Conservation (phyloP, 2,888 invertebrate genomes). For the Zeuzera pyrina region DNA sequence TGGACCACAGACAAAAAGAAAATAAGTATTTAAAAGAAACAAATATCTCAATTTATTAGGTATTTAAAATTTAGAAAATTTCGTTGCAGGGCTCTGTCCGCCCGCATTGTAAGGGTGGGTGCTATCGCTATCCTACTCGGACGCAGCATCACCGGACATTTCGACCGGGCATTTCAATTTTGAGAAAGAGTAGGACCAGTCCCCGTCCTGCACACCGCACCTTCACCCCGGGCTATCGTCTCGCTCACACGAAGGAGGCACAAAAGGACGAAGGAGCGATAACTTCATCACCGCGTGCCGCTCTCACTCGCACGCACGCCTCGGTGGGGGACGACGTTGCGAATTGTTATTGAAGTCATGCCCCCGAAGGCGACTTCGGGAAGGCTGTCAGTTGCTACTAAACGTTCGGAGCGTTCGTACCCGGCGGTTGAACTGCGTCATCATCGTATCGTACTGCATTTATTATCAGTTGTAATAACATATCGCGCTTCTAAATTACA, state of each 20-base stretch:
- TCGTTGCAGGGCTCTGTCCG: constrained; percentile 62
- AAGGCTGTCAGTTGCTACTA: constrained; percentile 72
- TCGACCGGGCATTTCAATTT: constrained; percentile 75
- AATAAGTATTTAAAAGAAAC: too few relatives aligned
- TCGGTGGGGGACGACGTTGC: constrained; percentile 73
- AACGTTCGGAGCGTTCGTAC: constrained; percentile 68
- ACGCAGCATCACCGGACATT: constrained; percentile 74
- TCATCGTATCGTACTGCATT: constrained; percentile 37
- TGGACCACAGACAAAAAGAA: too few relatives aligned
- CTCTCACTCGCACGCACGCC: constrained; percentile 62
- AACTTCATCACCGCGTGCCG: constrained; percentile 67
- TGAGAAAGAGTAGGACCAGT: constrained; percentile 72
- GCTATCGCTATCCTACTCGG: constrained; percentile 70
- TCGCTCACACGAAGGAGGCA: constrained; percentile 67
- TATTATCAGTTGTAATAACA: constrained; percentile 45
- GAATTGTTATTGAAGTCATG: constrained; percentile 74
- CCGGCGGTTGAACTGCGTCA: constrained; percentile 45
- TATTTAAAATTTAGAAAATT: constrained; percentile 66
- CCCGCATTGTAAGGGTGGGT: constrained; percentile 71
- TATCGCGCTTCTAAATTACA: constrained; percentile 34
- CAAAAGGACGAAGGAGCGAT: constrained; percentile 75
- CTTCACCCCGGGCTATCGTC: constrained; percentile 40
- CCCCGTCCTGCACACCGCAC: constrained; percentile 44
- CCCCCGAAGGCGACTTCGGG: constrained; percentile 73
- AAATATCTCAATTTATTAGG: constrained; percentile 1